Evolutionary conservation across 2,113 vertebrate genomes (phyloP), one percentile per base, ranked within the genome.

Genomic region (Thunnus thynnus): DNA sequence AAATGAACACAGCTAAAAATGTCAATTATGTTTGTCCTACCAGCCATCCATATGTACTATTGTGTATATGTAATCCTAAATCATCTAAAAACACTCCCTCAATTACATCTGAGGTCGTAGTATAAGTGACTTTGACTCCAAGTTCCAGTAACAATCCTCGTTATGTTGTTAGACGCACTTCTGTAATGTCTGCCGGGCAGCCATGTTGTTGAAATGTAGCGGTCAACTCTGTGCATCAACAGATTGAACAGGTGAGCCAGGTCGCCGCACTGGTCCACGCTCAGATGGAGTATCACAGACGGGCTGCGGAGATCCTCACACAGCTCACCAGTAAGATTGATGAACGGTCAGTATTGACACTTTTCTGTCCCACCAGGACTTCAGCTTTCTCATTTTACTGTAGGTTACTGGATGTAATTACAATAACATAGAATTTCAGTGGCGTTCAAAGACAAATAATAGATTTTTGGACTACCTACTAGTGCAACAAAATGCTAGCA

Each of bases 171-270:
- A 41, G 5, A 36, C 1, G 36, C 36, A 36, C 13, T 5, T 18
- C 12, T 36, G 4, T n/a, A 11, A 5, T 50, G 10, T 58, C 10
- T 41, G 8, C 36, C 36, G 8, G 27, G 36, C 36, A 25, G 5
- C 25, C 50, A 54, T 30, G 2, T 36, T 44, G 27, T 66, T n/a
- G 9, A 1, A 61, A 46, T 52, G n/a, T 84, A 84, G 86, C 68
- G 48, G 32, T 41, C 17, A 3, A 17, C 47, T n/a, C 27, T 70
- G 46, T 25, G 7, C 22, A 8, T 48, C 60, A 75, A 83, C 94
- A 99, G 97, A 97, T 99, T 51, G 98, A 99, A 78, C 98, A 99
- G 91, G 98, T 99, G 93, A 99, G 98, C 94, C 98, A 99, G 93
- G 96, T 99, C 58, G 94, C 97, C 14, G 97, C 98, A 0, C 94